phyloP scores from a whole-genome alignment of 2,797 vertebrate species.

The Cetoscarus ocellatus region DNA sequence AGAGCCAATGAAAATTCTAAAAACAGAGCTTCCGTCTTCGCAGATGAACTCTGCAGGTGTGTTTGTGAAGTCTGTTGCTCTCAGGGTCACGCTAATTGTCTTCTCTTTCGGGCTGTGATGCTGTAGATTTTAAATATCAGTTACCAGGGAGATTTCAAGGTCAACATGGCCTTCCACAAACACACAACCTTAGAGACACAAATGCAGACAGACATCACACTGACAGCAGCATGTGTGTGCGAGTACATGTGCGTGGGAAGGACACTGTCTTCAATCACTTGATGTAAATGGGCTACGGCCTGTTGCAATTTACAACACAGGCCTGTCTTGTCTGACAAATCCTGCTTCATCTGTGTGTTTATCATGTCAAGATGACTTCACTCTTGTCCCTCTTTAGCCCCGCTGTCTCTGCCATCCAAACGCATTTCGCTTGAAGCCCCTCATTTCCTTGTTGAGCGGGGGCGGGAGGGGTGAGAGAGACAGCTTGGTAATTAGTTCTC shows the following conservation, averaged over 20 bases:
- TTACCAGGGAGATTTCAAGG: slow-evolving; percentile 39
- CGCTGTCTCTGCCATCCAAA: slow-evolving; percentile 49
- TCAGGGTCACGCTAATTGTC: slow-evolving; percentile 12
- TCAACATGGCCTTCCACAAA: slow-evolving; percentile 48
- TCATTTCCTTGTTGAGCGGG: slow-evolving; percentile 63
- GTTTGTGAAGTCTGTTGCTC: not conserved
- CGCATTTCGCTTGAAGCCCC: slow-evolving; percentile 55
- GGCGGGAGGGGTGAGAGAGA: slow-evolving; percentile 50
- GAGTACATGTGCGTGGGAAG: slow-evolving; percentile 58
- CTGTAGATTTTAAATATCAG: slow-evolving; percentile 37
- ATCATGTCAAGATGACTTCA: slow-evolving; percentile 79
- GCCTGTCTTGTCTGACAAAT: slow-evolving; percentile 76
- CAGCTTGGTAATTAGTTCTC: slow-evolving; percentile 81
- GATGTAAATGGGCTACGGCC: slow-evolving; percentile 78
- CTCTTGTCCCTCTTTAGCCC: slow-evolving; percentile 71
- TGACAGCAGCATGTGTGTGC: slow-evolving; percentile 14
- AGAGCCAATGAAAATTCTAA: no score
- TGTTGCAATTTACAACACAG: slow-evolving; percentile 74
- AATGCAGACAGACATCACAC: not conserved
- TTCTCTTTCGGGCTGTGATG: slow-evolving; percentile 11
- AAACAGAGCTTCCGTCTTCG: no score
- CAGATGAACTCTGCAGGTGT: not conserved
- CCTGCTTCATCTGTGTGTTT: slow-evolving; percentile 74
- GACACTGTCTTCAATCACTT: slow-evolving; percentile 80
- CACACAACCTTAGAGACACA: not conserved